A percentile compares a stretch with the other conserved stretches of the same genome.
These are phyloP conservation scores for Spermophilus dauricus DNA, from an alignment of 2,113 vertebrate genomes.

Conservation along the genomic window DNA sequence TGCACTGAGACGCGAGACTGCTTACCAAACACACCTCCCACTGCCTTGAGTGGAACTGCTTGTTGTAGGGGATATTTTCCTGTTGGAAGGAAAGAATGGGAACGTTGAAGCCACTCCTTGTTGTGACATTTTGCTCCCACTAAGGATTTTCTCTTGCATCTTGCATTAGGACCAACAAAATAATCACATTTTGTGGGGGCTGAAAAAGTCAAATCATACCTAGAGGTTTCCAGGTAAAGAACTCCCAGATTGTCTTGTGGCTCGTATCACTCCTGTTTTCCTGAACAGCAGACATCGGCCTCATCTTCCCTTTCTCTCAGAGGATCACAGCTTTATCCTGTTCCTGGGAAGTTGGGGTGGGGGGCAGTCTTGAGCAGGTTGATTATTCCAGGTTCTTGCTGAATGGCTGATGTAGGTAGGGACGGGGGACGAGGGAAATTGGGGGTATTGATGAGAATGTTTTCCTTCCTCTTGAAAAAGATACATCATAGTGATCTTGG, in stretches of 20 bases:
- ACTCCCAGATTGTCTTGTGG: neutral
- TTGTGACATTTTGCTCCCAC: neutral
- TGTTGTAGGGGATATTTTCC: neutral
- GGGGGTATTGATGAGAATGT: neutral
- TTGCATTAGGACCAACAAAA: neutral
- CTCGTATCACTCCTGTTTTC: neutral
- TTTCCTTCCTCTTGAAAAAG: constrained; percentile 37
- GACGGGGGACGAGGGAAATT: neutral
- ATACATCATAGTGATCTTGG: neutral
- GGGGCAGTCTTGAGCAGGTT: too few relatives aligned
- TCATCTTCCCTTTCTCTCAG: neutral
- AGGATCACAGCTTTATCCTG: neutral
- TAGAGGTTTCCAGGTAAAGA: neutral
- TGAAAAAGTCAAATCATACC: neutral
- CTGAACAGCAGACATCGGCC: neutral
- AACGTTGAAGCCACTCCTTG: neutral
- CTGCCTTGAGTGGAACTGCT: neutral
- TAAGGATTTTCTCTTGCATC: neutral
- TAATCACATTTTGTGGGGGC: neutral
- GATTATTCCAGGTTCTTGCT: neutral
- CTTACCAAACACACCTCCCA: constrained; percentile 16
- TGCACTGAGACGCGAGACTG: neutral
- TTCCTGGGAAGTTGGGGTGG: neutral
- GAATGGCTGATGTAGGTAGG: neutral
- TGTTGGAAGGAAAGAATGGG: neutral